Percentiles rank a stretch among this genome's conserved stretches.
These are phyloP conservation scores for Rostratula benghalensis DNA, from an alignment of 2,113 vertebrate genomes.

Conservation along the genomic window DNA sequence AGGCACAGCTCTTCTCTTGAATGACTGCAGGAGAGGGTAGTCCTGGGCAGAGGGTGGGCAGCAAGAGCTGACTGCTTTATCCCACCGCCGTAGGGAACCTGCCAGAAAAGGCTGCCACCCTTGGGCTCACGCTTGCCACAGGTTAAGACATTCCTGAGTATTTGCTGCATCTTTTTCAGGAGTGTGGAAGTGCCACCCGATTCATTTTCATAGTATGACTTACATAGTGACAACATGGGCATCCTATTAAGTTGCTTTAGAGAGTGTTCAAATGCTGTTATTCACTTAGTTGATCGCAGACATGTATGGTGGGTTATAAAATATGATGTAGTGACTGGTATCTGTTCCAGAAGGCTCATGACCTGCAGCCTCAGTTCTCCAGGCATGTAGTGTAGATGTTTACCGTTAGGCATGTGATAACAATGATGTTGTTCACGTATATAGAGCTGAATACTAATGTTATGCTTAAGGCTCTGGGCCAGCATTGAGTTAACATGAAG, in stretches of 20 bases:
- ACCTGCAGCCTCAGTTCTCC: background rate
- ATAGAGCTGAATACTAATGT: background rate
- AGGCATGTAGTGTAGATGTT: background rate
- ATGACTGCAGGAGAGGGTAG: background rate
- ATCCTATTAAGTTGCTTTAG: background rate
- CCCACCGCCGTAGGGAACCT: fast-evolving
- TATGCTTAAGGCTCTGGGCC: background rate
- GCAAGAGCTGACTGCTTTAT: background rate
- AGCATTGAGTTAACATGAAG: background rate
- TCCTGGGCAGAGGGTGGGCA: background rate
- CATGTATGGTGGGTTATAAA: background rate
- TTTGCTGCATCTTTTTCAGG: background rate
- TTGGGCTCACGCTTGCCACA: background rate
- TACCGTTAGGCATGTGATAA: background rate
- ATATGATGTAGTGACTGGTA: background rate
- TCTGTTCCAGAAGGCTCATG: background rate
- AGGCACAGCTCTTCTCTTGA: background rate
- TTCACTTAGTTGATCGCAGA: background rate
- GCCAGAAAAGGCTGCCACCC: background rate
- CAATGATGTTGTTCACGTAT: background rate
- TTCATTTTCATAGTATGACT: background rate
- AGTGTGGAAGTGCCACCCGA: background rate
- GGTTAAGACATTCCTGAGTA: background rate
- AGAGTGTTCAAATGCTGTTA: background rate
- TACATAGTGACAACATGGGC: background rate